Percentiles rank a stretch among this genome's conserved stretches.
Conservation (phyloP, 2,888 invertebrate genomes). For the Meganola albula region DNA sequence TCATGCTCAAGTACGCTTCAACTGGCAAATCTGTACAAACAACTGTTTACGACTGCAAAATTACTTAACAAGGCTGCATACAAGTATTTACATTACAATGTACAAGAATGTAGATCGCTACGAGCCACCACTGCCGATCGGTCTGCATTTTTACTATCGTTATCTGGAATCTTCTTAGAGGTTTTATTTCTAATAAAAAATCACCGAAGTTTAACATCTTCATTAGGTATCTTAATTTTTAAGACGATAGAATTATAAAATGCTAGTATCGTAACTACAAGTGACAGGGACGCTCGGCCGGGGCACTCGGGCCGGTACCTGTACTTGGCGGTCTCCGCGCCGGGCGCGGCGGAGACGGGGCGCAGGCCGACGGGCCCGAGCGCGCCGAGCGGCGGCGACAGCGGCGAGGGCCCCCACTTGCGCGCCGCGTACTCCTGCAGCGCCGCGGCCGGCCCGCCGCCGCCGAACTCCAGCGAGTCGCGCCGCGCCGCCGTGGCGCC, state of each 20-base stretch:
- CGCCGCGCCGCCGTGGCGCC: slow-evolving; percentile 67
- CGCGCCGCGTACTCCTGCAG: slow-evolving; percentile 74
- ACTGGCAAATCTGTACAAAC: slow-evolving; percentile 47
- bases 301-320: slow-evolving; percentile 59
- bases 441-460: slow-evolving; percentile 56
- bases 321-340: slow-evolving; percentile 90
- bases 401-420: slow-evolving; percentile 77
- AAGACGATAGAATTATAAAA: no score
- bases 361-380: slow-evolving; percentile 83
- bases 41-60: slow-evolving; percentile 30
- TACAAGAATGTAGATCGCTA: slow-evolving; percentile 31
- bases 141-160: slow-evolving; percentile 18
- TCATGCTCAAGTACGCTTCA: slow-evolving; percentile 47
- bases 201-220: no score
- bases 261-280: slow-evolving; percentile 7
- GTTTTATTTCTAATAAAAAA: no score
- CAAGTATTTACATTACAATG: slow-evolving; percentile 62
- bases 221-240: no score
- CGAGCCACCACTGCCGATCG: slow-evolving; percentile 16
- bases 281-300: slow-evolving; percentile 6
- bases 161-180: slow-evolving; percentile 11
- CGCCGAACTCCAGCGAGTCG: slow-evolving; percentile 78
- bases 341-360: slow-evolving; percentile 84
- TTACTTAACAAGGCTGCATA: slow-evolving; percentile 41
- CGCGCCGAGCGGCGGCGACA: slow-evolving; percentile 85